Conservation (phyloP, 1,140 invertebrate genomes). For the Drosophila mojavensis region DNA sequence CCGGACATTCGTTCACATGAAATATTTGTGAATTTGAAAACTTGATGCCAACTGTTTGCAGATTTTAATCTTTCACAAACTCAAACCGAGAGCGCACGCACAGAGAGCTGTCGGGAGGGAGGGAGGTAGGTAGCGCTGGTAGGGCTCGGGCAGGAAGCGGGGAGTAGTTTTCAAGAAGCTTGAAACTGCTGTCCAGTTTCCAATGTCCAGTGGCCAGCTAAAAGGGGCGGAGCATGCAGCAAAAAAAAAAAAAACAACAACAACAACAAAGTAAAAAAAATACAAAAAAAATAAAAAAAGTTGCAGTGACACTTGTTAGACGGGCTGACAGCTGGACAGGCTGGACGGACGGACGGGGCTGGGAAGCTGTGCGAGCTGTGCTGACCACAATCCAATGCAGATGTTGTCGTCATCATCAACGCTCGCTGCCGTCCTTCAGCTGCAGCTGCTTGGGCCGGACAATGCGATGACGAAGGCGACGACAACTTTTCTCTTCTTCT, state of each 20-base stretch:
- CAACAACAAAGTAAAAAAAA: constrained; percentile 3
- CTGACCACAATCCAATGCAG: constrained; percentile 65
- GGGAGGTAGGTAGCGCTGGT: too few relatives aligned
- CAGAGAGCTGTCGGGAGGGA: constrained; percentile 4
- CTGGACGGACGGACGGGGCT: constrained; percentile 52
- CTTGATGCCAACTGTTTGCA: constrained; percentile 82
- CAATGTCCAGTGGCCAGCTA: constrained; percentile 57
- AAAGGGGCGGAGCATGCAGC: constrained; percentile 38
- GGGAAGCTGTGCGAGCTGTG: constrained; percentile 30
- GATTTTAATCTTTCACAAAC: constrained; percentile 82
- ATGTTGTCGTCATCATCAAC: constrained; percentile 66
- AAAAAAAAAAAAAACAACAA: not conserved
- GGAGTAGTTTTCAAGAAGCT: constrained; percentile 26
- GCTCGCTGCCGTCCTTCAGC: constrained; percentile 70
- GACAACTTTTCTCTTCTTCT: constrained; percentile 47
- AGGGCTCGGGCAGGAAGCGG: not conserved
- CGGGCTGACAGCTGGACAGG: constrained; percentile 77
- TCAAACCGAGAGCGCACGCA: constrained; percentile 46
- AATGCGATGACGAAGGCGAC: constrained; percentile 42
- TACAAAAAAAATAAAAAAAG: constrained; percentile 44
- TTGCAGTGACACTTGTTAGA: constrained; percentile 82
- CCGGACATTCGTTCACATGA: constrained; percentile 40
- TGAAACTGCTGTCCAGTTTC: constrained; percentile 11
- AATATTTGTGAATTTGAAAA: constrained; percentile 77
- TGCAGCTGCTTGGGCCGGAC: constrained; percentile 61